phyloP scores from a whole-genome alignment of 2,113 vertebrate genomes.

The Festucalex cinctus region DNA sequence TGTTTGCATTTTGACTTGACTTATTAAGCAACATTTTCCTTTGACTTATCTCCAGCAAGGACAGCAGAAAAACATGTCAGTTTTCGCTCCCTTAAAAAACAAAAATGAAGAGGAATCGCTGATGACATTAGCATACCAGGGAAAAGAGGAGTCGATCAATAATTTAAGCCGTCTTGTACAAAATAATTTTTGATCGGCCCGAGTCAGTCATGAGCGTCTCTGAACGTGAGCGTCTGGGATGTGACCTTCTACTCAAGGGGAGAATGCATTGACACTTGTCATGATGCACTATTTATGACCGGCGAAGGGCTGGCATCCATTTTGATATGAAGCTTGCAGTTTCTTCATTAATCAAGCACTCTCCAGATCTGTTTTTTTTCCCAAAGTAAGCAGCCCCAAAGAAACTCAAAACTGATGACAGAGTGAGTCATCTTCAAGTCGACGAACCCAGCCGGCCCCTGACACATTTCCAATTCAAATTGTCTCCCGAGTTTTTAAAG shows the following conservation, averaged over 20 bases:
- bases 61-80: slow-evolving; percentile 28
- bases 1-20: not conserved
- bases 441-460: slow-evolving; percentile 52
- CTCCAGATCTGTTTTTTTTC: slow-evolving; percentile 62
- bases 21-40: not conserved
- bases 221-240: slow-evolving; percentile 44
- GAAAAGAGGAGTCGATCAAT: slow-evolving; percentile 56
- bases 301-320: slow-evolving; percentile 53
- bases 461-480: slow-evolving; percentile 78
- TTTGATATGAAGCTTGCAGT: slow-evolving; percentile 65
- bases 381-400: slow-evolving; percentile 63
- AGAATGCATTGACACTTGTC: slow-evolving; percentile 71
- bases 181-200: slow-evolving; percentile 62
- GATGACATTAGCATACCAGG: slow-evolving; percentile 62
- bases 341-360: slow-evolving; percentile 66
- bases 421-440: slow-evolving; percentile 64
- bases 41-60: slow-evolving; percentile 5
- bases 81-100: slow-evolving; percentile 26
- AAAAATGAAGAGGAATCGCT: slow-evolving; percentile 46
- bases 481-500: slow-evolving; percentile 68
- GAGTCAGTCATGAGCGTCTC: slow-evolving; percentile 56
- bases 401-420: slow-evolving; percentile 71
- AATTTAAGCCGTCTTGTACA: slow-evolving; percentile 64
- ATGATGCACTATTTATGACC: slow-evolving; percentile 71
- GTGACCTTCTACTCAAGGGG: slow-evolving; percentile 72